Evolutionary conservation across 2,797 vertebrate species (phyloP), one percentile per base, ranked within the genome.

Genomic region (Choloepus didactylus): DNA sequence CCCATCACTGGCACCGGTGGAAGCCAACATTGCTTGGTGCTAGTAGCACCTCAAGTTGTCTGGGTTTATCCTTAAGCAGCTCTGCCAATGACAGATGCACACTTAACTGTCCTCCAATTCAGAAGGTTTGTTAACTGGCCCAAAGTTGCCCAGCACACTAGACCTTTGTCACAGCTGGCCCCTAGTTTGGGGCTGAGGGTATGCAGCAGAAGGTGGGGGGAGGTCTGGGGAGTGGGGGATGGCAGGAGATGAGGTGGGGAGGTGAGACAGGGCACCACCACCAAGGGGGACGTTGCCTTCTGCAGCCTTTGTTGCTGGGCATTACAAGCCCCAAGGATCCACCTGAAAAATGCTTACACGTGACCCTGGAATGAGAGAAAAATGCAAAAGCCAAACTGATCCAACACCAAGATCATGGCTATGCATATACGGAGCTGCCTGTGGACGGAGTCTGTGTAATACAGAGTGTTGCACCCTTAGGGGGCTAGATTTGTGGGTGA

Each of bases 31-130:
- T 2, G 9, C 27, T 14, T 8, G 14, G 25, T 54, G 29, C 29
- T 14, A 2, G 60, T 73, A 54, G 60, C 18, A 44, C 15, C 44
- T 31, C 1, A 29, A 18, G 19, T 8, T 54, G 70, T n/a, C 51
- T 51, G 3, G 25, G 27, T 46, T 29, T 5, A 46, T 75, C 72
- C 29, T 27, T 2, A 5, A 49, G 51, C 19, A 4, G 41, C 51
- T 6, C 12, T 0, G 0, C 3, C 59, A 2, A 0, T 0, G 0
- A 70, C 14, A 25, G 69, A 16, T 18, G 7, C n/a, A 0, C 19
- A 15, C 25, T 31, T 1, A 5, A 49, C 1, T 8, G 2, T 9
- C 6, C 23, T 38, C 29, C 75, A 31, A 23, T 2, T 62, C 19
- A 0, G 15, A 89, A 70, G 3, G 2, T 7, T 29, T 1, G 0